Base-by-base conservation (phyloP, 2,888 invertebrate species). In the Salticus scenicus region DNA sequence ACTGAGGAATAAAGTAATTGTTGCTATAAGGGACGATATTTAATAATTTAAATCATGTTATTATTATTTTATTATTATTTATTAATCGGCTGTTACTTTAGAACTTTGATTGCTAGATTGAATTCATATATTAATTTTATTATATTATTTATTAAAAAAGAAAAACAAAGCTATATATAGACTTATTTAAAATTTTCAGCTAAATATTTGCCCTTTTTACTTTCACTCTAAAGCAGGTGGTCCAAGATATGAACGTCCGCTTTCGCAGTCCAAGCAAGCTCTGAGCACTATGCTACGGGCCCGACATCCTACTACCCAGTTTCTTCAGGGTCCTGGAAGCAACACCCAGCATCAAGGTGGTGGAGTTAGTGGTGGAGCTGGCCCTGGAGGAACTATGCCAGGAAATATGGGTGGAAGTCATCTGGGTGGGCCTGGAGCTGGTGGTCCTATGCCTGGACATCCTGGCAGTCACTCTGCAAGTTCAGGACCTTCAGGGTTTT, bases 211-310 rank as follows among this genome's bases (percentile, higher is more conserved):
- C n/a, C n/a, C n/a, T 10, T 37, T 10, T 37, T 37, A 37, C 4
- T 47, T 47, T 47, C 10, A 2, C 24, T 24, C 12, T 17, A 20
- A 24, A 87, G 86, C 86, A 51, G 83, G 87, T 67, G 83, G 88
- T 28, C 87, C 87, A 20, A 71, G 87, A 17, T 87, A 85, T 24
- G 87, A 87, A 28, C 47, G 84, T 7, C 87, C 87, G 0, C 67
- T 91, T 79, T 95, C 95, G 89, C 95, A 95, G 5, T 89, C 90
- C 4, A 97, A 97, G 90, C 96, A 96, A 90, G 97, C 97, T 0
- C 92, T 97, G 51, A 95, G 95, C 73, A 94, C 96, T 90, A 96
- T 97, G 96, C 92, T 97, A 76, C 93, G 96, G 0, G 94, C 95
- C 89, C 93, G 97, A 5, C 93, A 95, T 88, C 96, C 96, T n/a